phyloP scores from a whole-genome alignment of 1,140 invertebrate genomes.

The Aphelenchoides besseyi region DNA sequence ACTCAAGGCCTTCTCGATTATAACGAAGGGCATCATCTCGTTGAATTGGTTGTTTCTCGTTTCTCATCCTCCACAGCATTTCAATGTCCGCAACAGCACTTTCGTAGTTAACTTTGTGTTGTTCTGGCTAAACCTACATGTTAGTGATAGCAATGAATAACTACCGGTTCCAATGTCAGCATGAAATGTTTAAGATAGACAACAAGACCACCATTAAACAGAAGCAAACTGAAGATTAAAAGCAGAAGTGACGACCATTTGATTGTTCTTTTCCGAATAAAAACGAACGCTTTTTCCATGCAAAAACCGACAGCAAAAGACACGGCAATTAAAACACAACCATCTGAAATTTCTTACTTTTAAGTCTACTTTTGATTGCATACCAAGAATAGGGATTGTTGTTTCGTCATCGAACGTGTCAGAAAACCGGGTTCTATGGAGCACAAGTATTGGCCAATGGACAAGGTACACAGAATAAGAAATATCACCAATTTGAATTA shows the following conservation, averaged over 20 bases:
- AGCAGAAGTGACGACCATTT: neutral
- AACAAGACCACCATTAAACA: neutral
- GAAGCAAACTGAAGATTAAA: neutral
- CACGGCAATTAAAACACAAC: neutral
- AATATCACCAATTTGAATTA: constrained; percentile 29
- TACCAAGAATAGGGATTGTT: neutral
- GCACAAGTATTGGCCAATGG: constrained; percentile 26
- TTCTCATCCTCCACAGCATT: neutral
- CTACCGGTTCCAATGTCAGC: neutral
- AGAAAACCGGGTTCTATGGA: neutral
- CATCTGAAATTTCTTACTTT: constrained; percentile 5
- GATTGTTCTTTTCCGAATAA: neutral
- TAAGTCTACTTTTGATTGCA: neutral
- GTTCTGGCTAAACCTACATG: too few species aligned
- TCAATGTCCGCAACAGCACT: neutral
- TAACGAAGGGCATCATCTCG: neutral
- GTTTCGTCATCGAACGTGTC: neutral
- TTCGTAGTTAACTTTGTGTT: too few species aligned
- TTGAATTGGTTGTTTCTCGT: neutral
- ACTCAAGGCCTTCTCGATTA: neutral
- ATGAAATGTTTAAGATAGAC: neutral
- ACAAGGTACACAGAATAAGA: constrained; percentile 31
- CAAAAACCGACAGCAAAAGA: constrained; percentile 2
- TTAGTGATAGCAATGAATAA: too few species aligned
- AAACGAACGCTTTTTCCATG: neutral